phyloP scores from a whole-genome alignment of 1,140 invertebrate species.

The Rhopalosiphum maidis region DNA sequence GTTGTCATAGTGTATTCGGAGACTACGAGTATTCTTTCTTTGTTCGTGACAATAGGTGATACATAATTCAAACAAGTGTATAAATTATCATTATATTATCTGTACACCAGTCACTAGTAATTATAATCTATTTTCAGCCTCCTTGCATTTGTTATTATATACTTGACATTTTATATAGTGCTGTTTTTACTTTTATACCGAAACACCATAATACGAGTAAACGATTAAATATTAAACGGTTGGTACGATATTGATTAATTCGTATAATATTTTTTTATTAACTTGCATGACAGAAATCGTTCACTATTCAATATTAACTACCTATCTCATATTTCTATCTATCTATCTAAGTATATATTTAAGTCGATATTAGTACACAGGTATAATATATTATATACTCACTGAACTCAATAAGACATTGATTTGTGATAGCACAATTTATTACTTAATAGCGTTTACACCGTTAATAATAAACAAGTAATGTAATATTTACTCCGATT shows the following conservation, averaged over 20 bases:
- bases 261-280: too few relatives aligned
- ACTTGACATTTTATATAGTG: neutral
- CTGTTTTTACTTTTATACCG: neutral
- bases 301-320: neutral
- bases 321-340: neutral
- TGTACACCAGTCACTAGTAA: neutral
- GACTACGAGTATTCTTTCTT: neutral
- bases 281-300: neutral
- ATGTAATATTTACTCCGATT: neutral
- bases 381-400: neutral
- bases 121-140: neutral
- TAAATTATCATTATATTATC: slow-evolving; percentile 11
- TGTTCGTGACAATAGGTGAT: slow-evolving; percentile 22
- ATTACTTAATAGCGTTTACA: neutral
- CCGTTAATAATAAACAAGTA: neutral
- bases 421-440: neutral
- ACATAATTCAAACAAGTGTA: neutral
- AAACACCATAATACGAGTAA: neutral
- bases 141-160: neutral
- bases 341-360: neutral
- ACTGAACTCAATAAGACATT: neutral
- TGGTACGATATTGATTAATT: neutral
- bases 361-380: neutral
- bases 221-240: too few relatives aligned
- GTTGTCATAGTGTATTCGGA: neutral